Base-by-base conservation (phyloP, 2,113 vertebrate genomes). In the Bujurquina vittata region DNA sequence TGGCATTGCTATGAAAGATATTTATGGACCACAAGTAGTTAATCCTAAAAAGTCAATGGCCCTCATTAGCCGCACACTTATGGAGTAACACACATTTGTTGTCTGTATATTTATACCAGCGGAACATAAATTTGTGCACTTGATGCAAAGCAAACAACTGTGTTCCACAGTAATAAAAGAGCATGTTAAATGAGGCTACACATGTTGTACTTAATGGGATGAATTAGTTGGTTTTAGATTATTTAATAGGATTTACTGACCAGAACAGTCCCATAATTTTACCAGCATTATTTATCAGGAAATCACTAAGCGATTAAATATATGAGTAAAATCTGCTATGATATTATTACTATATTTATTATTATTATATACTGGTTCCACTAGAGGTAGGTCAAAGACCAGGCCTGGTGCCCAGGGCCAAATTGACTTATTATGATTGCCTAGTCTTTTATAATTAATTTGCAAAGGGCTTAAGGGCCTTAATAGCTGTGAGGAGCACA, bases 381-480 rank as follows among this genome's bases (percentile, higher is more conserved):
- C 56, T 77, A 31, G 77, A 88, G 85, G 83, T 76, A 88, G 95
- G 96, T 96, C 94, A 97, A 93, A 96, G 95, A 94, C 91, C 94
- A 88, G 89, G 84, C 87, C 80, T 88, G 84, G 87, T 82, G 94
- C 95, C 93, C 77, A 77, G 90, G 94, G 95, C 95, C 94, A 95
- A 96, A 96, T 95, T 96, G 95, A 95, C 96, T 96, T 96, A 96
- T 95, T 95, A 93, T 95, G 95, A 97, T 96, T 96, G 96, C 95
- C 91, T 95, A 91, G 90, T 96, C 95, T 96, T 96, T 96, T 94
- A 95, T 97, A 97, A 97, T 97, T 97, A 97, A 97, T 97, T 96
- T 96, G 94, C 91, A 92, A 95, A 95, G 95, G 94, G 94, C 95
- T 95, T 96, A 93, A 92, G 95, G 94, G 95, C 94, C 94, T 95